Evolutionary conservation across 1,140 invertebrate species (phyloP).

Genomic region (Aphelinus certus): DNA sequence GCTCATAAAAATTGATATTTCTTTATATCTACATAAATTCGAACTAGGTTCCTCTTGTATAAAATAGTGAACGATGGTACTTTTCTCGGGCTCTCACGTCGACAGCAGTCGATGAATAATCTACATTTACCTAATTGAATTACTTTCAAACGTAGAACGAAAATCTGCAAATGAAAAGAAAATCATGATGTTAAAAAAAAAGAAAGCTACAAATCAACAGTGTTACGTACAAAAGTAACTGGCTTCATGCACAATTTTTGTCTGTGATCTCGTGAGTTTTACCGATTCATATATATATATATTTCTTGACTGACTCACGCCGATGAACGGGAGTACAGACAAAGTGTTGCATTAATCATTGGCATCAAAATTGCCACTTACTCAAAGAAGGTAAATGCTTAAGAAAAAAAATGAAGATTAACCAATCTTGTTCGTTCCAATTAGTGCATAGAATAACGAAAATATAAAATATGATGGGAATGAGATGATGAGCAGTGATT

Average conservation of each 20-base stretch:
- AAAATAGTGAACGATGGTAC: no score
- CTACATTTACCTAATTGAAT: conserved; percentile 38
- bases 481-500: neutral
- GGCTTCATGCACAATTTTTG: conserved; percentile 21
- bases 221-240: conserved; percentile 27
- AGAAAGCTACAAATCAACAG: conserved; percentile 31
- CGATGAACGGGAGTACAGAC: no score
- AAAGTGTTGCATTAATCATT: no score
- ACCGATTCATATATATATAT: no score
- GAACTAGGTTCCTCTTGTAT: no score
- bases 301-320: no score
- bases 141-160: conserved; percentile 37
- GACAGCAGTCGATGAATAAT: conserved; percentile 19
- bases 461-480: conserved; percentile 1
- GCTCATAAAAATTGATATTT: neutral
- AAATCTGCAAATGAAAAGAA: conserved; percentile 35
- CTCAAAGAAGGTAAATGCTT: neutral
- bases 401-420: neutral
- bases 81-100: conserved; percentile 27
- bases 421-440: no score
- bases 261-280: neutral
- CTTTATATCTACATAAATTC: neutral
- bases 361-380: no score
- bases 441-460: neutral
- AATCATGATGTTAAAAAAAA: conserved; percentile 34